A percentile compares a stretch with the other conserved stretches of the same genome.
Evolutionary conservation across 2,797 vertebrate species (phyloP).

Genomic region (Sphaeramia orbicularis): DNA sequence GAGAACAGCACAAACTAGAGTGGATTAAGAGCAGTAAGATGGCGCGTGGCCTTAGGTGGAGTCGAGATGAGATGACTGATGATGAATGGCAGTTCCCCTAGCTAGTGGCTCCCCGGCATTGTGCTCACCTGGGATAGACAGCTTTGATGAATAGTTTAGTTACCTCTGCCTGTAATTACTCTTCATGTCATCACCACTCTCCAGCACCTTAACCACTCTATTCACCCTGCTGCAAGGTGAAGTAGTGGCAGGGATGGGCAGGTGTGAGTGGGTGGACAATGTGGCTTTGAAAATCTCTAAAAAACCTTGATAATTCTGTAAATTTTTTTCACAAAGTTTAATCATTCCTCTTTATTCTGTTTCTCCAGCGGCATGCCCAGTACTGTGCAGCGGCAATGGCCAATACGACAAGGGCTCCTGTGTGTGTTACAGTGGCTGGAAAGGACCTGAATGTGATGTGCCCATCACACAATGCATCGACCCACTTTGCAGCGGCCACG

Average conservation of each 20-base stretch:
- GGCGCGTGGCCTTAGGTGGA: conserved; percentile 70
- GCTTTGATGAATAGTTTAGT: conserved; percentile 87
- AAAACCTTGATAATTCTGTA: conserved; percentile 41
- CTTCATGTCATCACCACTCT: conserved; percentile 80
- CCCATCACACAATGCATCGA: conserved; percentile 95
- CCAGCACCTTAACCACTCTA: conserved; percentile 73
- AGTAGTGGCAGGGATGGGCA: conserved; percentile 13
- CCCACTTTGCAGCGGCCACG: conserved; percentile 94
- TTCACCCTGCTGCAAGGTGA: conserved; percentile 49
- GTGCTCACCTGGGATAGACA: conserved; percentile 83
- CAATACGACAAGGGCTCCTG: conserved; percentile 98
- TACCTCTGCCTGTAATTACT: conserved; percentile 86
- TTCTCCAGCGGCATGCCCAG: conserved; percentile 93
- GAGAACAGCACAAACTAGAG: conserved; percentile 4
- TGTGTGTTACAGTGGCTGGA: conserved; percentile 98
- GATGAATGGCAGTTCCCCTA: conserved; percentile 82
- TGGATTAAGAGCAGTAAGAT: conserved; percentile 62
- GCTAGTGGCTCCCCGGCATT: conserved; percentile 73
- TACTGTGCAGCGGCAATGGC: conserved; percentile 97
- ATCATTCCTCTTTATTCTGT: conserved; percentile 12
- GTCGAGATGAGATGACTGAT: conserved; percentile 77
- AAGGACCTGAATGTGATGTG: conserved; percentile 96
- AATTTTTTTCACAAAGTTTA: conserved; percentile 24
- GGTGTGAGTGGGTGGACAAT: conserved; percentile 38
- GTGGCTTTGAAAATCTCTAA: conserved; percentile 43